Conservation (phyloP, 2,113 vertebrate genomes). For the Hyperoodon ampullatus region DNA sequence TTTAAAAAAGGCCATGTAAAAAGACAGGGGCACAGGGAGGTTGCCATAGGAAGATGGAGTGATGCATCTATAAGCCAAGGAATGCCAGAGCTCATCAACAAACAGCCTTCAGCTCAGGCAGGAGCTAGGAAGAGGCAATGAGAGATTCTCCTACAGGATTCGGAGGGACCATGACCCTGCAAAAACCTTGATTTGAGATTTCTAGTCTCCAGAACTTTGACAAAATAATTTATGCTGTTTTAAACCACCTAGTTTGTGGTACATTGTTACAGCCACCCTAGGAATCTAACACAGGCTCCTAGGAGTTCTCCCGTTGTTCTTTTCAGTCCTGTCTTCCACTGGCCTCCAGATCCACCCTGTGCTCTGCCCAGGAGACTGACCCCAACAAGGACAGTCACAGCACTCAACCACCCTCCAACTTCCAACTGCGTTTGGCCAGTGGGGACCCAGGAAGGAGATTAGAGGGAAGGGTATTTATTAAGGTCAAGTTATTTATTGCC, state of each 20-base stretch:
- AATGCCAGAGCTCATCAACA: too few species aligned
- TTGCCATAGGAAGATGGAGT: not conserved
- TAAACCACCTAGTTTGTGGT: not conserved
- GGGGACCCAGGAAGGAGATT: not conserved
- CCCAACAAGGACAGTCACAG: rapidly evolving
- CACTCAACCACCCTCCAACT: not conserved
- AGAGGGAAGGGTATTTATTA: not conserved
- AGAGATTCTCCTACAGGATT: not conserved
- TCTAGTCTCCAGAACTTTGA: not conserved
- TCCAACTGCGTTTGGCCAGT: not conserved
- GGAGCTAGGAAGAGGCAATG: not conserved
- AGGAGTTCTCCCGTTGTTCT: not conserved
- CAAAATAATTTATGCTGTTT: not conserved
- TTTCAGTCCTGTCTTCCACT: not conserved
- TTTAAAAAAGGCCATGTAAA: not conserved
- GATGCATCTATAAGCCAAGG: not conserved
- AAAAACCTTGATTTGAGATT: too few species aligned
- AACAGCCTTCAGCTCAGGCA: too few species aligned
- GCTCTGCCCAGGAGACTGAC: not conserved
- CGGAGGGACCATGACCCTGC: not conserved
- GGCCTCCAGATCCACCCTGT: too few species aligned
- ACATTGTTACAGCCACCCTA: too few species aligned
- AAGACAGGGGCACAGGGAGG: too few species aligned
- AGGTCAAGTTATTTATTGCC: too few species aligned
- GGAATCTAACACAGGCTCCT: not conserved